Conservation (phyloP, 1,140 invertebrate species). For the Micrasema longulum region DNA sequence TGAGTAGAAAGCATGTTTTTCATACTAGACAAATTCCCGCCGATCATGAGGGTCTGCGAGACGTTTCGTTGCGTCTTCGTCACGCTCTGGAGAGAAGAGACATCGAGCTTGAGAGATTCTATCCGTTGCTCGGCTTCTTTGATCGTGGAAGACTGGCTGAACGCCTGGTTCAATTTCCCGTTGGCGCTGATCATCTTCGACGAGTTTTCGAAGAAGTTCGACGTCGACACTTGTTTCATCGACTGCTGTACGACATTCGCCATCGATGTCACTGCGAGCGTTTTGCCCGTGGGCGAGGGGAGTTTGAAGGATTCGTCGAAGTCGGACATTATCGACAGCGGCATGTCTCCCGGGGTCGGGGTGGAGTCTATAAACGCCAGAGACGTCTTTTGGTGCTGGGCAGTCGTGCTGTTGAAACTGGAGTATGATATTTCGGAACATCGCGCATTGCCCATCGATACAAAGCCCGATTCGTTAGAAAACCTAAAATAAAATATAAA, state of each 20-base stretch:
- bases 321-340: slow-evolving; percentile 35
- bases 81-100: slow-evolving; percentile 71
- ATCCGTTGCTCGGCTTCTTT: slow-evolving; percentile 35
- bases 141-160: slow-evolving; percentile 69
- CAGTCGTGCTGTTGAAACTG: slow-evolving; percentile 47
- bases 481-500: slow-evolving; percentile 58
- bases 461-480: slow-evolving; percentile 77
- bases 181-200: slow-evolving; percentile 36
- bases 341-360: slow-evolving; percentile 49
- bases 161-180: slow-evolving; percentile 38
- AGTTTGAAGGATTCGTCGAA: slow-evolving; percentile 37
- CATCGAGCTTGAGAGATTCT: slow-evolving; percentile 60
- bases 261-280: slow-evolving; percentile 30
- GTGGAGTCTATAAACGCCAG: slow-evolving; percentile 51
- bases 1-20: slow-evolving; percentile 21
- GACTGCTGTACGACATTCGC: slow-evolving; percentile 47
- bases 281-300: slow-evolving; percentile 31
- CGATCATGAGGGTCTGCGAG: slow-evolving; percentile 29
- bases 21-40: slow-evolving; percentile 35
- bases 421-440: slow-evolving; percentile 56
- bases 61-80: slow-evolving; percentile 59
- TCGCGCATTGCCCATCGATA: slow-evolving; percentile 72
- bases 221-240: slow-evolving; percentile 47
- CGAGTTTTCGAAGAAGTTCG: slow-evolving; percentile 39
- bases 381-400: slow-evolving; percentile 41